Evolutionary conservation across 1,140 invertebrate species (phyloP), one percentile per base, ranked within the genome.

Genomic region (Drosophila pallidifrons): DNA sequence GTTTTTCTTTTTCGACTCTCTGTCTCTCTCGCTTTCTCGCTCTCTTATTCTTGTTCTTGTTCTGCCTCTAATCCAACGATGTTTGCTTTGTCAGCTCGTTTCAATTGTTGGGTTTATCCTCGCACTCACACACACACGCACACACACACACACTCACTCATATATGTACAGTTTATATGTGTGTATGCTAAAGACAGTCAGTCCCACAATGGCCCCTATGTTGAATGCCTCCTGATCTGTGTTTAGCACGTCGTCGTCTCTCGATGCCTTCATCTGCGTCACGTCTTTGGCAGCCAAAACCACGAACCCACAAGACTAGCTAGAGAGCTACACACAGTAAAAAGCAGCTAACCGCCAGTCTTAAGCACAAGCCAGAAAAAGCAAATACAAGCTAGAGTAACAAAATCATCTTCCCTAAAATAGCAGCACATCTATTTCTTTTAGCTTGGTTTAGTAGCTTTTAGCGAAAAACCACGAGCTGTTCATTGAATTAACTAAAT

Each of bases 401-500:
- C 8, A 30, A 30, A 52, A 25, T 25, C 10, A 52, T 30, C 35
- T 15, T 11, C 15, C 7, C 11, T n/a, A 4, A n/a, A 8, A 6
- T 38, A 38, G 15, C n/a, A 8, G 28, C 20, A 25, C 20, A 25
- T 4, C 20, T 3, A 3, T 25, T 3, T 25, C 20, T 25, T 25
- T 4, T 25, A 25, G 20, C 20, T 4, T 25, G 20, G 20, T 25
- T 25, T 25, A 25, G 20, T 25, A 25, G 20, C 20, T 25, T 25
- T 25, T 25, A 25, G 20, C 20, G 20, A 25, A 25, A 41, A 52
- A 35, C 32, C 35, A 57, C 30, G 32, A 69, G 58, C 66, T 75
- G 66, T 69, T 76, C 65, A 76, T 73, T 69, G 77, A 81, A 89
- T 89, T 89, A 89, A 89, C 66, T 75, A 81, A 88, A 89, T 88